Evolutionary conservation across 1,140 invertebrate species (phyloP), one percentile per base, ranked within the genome.

Genomic region (Drosophila ananassae): DNA sequence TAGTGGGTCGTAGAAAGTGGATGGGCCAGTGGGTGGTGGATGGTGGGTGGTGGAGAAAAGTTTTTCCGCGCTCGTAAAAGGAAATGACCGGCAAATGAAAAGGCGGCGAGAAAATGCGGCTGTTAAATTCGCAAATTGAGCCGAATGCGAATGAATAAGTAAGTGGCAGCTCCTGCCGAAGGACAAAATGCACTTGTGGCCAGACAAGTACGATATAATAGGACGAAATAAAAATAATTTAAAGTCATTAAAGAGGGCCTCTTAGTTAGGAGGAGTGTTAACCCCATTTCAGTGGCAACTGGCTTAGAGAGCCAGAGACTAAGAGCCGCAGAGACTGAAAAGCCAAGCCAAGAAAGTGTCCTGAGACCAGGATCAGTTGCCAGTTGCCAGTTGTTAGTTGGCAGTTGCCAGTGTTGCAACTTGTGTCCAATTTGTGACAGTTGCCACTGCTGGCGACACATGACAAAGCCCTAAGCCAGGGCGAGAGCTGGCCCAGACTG

Each of bases 1-100:
- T 3, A 12, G 34, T 12, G 12, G 34, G 34, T 3, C 0, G 34
- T 28, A 6, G 6, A 34, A 34, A 34, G 32, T 6, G 25, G 6
- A 9, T 12, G 9, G 10, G 34, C 34, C 4, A 21, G 17, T 6
- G 10, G 10, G 41, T 21, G 17, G 39, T 13, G 6, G 13, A 6
- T 7, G 5, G 39, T 8, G 17, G 13, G 39, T 5, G 8, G 1
- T 17, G 41, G 0, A 30, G 47, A 63, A 69, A 69, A 69, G 32
- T 69, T 69, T 69, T 37, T 69, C n/a, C 51, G 63, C 51, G 64
- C 32, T 71, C 67, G 53, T 71, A 71, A 71, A 69, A 71, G 25
- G 63, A 69, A 69, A 69, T 69, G 67, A 34, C 22, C 21, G 64
- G 25, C 25, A 71, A 71, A 71, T 69, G 67, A 69, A 71, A 57